Evolutionary conservation across 2,888 invertebrate genomes (phyloP), one percentile per base, ranked within the genome.

Genomic region (Drosophila siamana): DNA sequence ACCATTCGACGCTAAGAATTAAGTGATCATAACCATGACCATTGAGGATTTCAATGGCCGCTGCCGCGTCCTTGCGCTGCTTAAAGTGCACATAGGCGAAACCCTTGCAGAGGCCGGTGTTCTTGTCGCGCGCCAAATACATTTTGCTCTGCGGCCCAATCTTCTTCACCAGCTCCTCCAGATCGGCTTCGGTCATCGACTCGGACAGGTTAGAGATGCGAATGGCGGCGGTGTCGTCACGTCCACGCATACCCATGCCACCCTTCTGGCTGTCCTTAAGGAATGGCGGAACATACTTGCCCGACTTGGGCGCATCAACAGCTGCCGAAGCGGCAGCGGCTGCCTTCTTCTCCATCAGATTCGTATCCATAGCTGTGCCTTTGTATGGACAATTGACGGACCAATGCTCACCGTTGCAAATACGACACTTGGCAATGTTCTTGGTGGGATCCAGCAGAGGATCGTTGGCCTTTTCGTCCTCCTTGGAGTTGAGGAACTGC

Each of bases 31-130:
- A 99, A 71, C 99, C 98, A 91, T 97, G 96, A 0, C 98, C 98
- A 90, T 98, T 96, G 11, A 99, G 94, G 55, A 94, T 94, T 68
- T 95, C 94, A 89, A 99, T 98, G 62, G 99, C 99, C 86, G 96
- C 95, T 4, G 97, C 96, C 43, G 99, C 99, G 93, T 98, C 98
- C 86, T 96, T 95, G 84, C 96, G 94, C 84, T 95, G 95, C 92
- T 97, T 97, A 93, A 98, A 99, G 90, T 99, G 99, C 68, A 99
- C 98, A 92, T 99, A 99, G 11, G 99, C 99, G 93, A 99, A 99
- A 68, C 99, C 99, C 94, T 98, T 97, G 93, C 97, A 97, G n/a
- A 94, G 93, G 8, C 96, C 96, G 75, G 96, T 96, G 68, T 94
- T 94, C 92, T 97, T 97, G 89, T 99, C 99, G 92, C 98, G 98